A percentile compares a stretch with the other conserved stretches of the same genome.
phyloP scores from a whole-genome alignment of 2,797 vertebrate species.

The Cuculus canorus region DNA sequence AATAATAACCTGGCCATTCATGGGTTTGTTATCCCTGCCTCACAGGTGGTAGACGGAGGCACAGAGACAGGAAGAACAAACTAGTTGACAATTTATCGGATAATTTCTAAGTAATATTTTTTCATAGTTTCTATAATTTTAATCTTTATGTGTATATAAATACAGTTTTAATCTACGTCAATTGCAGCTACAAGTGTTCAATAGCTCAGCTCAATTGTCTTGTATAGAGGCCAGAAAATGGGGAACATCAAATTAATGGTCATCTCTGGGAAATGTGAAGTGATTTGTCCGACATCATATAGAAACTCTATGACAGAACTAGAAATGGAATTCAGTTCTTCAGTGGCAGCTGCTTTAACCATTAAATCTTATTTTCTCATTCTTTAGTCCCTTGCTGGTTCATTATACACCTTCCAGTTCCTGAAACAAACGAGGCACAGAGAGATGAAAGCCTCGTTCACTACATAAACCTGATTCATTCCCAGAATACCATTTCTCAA shows the following conservation, averaged over 20 bases:
- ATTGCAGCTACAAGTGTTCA: not conserved
- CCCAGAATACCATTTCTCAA: constrained; percentile 45
- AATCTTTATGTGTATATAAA: not conserved
- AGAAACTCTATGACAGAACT: constrained; percentile 33
- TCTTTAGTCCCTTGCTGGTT: constrained; percentile 59
- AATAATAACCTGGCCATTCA: not conserved
- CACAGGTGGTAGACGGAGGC: not conserved
- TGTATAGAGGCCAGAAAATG: not conserved
- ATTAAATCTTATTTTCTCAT: constrained; percentile 59
- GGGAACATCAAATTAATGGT: constrained; percentile 40
- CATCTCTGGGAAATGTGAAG: constrained; percentile 37
- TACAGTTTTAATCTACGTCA: not conserved
- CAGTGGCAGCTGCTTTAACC: constrained; percentile 49
- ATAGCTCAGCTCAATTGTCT: not conserved
- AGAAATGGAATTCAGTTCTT: constrained; percentile 54
- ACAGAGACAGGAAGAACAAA: not conserved
- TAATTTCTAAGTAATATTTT: constrained; percentile 17
- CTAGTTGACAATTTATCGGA: not conserved
- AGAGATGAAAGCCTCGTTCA: constrained; percentile 62
- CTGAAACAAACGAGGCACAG: constrained; percentile 63
- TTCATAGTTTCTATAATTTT: not conserved
- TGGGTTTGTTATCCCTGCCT: not conserved
- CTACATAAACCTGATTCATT: constrained; percentile 52
- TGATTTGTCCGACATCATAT: constrained; percentile 43
- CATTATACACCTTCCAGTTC: constrained; percentile 64